Base-by-base conservation (phyloP, 2,113 vertebrate species). In the Chauna torquata region DNA sequence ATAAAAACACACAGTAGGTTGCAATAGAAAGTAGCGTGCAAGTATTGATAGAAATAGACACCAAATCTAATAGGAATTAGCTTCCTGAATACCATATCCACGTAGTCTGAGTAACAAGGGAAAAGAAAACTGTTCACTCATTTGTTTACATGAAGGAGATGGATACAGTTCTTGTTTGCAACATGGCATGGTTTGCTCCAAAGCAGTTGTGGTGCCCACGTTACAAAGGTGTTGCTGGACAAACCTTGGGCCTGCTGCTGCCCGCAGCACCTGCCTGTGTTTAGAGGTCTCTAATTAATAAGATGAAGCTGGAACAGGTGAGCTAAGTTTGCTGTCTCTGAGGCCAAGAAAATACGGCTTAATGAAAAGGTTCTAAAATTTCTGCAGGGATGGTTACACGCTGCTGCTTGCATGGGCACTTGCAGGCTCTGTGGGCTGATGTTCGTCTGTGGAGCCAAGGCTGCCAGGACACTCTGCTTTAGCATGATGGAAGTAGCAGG, bases 301-400 rank as follows among this genome's bases (percentile, higher is more conserved):
- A 94, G 83, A n/a, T 89, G 45, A 94, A 89, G 42, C 49, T 84
- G 80, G 42, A 88, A 52, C 79, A 84, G 86, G 86, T 90, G 82
- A 92, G 42, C 22, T 89, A 70, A n/a, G 28, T 38, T 55, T 92
- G 54, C 71, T 89, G n/a, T 90, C 55, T 90, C 71, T 70, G 55
- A 80, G 23, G 66, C 78, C 42, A 74, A 55, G 62, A 92, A 92
- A 92, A 92, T 18, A 34, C 42, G 23, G 12, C 59, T 94, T 95
- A 86, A 90, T 95, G 92, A 89, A 76, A 83, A 74, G 38, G 34
- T 76, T 77, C 86, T 87, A 88, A 88, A 89, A 91, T 83, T 88
- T 90, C 54, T 77, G 19, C 30, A 28, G 47, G 22, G 44, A 44
- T 89, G 70, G 84, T 94, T 82, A 80, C 38, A 42, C 79, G 78